phyloP scores from a whole-genome alignment of 1,140 invertebrate genomes.

The Camponotus floridanus region DNA sequence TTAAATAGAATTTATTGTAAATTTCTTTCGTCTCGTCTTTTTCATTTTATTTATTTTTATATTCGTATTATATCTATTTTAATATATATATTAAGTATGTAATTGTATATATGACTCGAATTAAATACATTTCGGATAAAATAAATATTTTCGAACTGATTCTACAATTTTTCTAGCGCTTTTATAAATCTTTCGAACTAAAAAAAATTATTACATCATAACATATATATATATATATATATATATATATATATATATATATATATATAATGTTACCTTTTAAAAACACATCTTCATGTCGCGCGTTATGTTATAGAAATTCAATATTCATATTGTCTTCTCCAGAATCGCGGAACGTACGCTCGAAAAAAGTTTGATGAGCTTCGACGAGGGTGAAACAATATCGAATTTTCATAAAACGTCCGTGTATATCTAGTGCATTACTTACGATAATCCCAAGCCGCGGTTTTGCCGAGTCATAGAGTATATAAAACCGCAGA shows the following conservation, averaged over 20 bases:
- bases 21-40: too few relatives aligned
- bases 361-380: slow-evolving; percentile 46
- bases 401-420: slow-evolving; percentile 74
- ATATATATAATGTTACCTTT: background rate
- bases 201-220: background rate
- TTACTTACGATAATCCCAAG: slow-evolving; percentile 72
- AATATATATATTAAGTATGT: background rate
- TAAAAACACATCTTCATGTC: background rate
- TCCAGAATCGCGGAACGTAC: slow-evolving; percentile 13
- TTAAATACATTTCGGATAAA: background rate
- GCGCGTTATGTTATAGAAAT: background rate
- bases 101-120: too few relatives aligned
- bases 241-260: too few relatives aligned
- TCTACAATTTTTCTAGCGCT: background rate
- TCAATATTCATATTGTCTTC: slow-evolving; percentile 7
- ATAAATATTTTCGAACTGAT: background rate
- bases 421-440: slow-evolving; percentile 65
- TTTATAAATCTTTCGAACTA: background rate
- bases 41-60: too few relatives aligned
- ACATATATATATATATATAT: background rate
- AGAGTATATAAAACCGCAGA: slow-evolving; percentile 66
- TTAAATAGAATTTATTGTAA: too few relatives aligned
- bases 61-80: background rate
- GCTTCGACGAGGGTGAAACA: slow-evolving; percentile 44
- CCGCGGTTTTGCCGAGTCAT: slow-evolving; percentile 42